These are phyloP conservation scores for Formica aserva DNA, from an alignment of 2,888 invertebrate species.

Conservation along the genomic window DNA sequence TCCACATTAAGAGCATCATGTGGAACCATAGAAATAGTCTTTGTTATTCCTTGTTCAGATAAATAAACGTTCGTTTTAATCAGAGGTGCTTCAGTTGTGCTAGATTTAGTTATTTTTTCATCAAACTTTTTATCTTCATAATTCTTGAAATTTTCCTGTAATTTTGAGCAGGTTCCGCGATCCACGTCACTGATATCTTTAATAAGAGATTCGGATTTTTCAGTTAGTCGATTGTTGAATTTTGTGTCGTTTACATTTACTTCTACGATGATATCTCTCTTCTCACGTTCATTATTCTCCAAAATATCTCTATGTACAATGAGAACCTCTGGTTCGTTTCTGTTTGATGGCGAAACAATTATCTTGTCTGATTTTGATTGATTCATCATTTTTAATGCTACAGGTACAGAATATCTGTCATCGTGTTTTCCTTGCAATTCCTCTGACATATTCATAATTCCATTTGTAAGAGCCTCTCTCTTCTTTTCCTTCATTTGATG, in stretches of 20 bases:
- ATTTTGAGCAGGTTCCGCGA: slow-evolving; percentile 45
- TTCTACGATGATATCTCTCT: slow-evolving; percentile 70
- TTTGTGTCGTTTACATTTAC: slow-evolving; percentile 46
- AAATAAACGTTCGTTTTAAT: slow-evolving; percentile 78
- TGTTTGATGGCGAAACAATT: slow-evolving; percentile 41
- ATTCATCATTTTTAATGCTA: slow-evolving; percentile 80
- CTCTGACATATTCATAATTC: slow-evolving; percentile 24
- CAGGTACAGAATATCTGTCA: slow-evolving; percentile 72
- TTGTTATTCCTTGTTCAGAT: slow-evolving; percentile 75
- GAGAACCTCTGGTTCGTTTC: slow-evolving; percentile 63
- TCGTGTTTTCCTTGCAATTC: slow-evolving; percentile 65
- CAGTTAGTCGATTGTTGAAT: slow-evolving; percentile 31
- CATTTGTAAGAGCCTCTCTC: not conserved
- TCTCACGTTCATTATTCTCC: slow-evolving; percentile 79
- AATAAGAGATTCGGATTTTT: slow-evolving; percentile 46
- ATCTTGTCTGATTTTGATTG: slow-evolving; percentile 73
- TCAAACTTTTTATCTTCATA: slow-evolving; percentile 29
- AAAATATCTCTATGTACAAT: slow-evolving; percentile 77
- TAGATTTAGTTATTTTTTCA: slow-evolving; percentile 1
- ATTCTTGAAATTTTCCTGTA: slow-evolving; percentile 20
- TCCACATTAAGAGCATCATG: slow-evolving; percentile 66
- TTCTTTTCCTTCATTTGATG: slow-evolving; percentile 29
- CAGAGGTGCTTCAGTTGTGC: slow-evolving; percentile 46
- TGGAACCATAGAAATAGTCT: slow-evolving; percentile 71
- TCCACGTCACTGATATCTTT: slow-evolving; percentile 39